Conservation (phyloP, 2,797 vertebrate genomes). For the Sebastes minor region DNA sequence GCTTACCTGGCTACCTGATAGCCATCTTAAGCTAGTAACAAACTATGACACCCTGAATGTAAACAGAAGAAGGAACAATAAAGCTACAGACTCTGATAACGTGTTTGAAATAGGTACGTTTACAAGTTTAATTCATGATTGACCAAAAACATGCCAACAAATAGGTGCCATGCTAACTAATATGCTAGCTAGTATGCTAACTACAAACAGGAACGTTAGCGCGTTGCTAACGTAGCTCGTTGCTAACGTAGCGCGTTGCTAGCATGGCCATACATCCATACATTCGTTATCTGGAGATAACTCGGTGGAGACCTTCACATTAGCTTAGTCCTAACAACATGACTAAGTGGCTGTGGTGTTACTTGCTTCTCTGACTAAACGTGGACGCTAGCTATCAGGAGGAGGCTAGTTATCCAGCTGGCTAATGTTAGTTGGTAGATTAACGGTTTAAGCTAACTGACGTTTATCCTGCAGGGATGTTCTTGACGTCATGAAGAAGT, state of each 20-base stretch:
- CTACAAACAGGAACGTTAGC: not conserved
- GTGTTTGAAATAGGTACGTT: constrained; percentile 68
- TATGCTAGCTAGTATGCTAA: constrained; percentile 25
- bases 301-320: not conserved
- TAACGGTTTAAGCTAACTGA: not conserved
- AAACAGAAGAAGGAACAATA: constrained; percentile 24
- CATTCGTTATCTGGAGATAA: not conserved
- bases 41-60: constrained; percentile 51
- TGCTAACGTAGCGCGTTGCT: not conserved
- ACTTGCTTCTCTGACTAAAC: not conserved
- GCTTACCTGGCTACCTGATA: not conserved
- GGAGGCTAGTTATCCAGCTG: not conserved
- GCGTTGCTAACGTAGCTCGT: not conserved
- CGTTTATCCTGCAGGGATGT: not conserved
- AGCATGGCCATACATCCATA: not conserved
- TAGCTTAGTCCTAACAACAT: not conserved
- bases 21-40: constrained; percentile 11
- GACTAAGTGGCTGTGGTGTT: not conserved
- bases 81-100: constrained; percentile 35
- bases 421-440: not conserved
- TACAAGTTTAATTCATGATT: constrained; percentile 32
- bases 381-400: fast-evolving
- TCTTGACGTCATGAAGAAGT: not conserved
- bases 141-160: constrained; percentile 6
- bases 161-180: constrained; percentile 13